Evolutionary conservation across 2,113 vertebrate species (phyloP), one percentile per base, ranked within the genome.

Genomic region (Apodemus sylvaticus): DNA sequence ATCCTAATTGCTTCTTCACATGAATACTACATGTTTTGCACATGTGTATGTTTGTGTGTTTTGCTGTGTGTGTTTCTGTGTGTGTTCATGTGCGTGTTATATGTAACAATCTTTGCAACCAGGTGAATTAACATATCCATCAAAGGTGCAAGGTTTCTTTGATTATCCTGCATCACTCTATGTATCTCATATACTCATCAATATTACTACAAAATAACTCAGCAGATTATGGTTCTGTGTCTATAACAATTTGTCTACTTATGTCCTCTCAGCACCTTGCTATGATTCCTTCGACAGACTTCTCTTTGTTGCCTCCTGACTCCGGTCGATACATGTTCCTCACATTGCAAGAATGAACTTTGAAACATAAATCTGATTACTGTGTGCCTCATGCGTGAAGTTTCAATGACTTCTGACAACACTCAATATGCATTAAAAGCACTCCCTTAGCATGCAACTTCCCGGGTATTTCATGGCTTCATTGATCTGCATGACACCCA

Each of bases 361-460:
- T 76, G 91, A 96, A 97, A 90, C 89, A 17, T 90, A 74, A 85
- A 76, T 76, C 36, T 89, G 19, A 53, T 91, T 94, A 76, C 36
- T 4, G 14, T 34, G 12, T 74, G 68, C 24, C 22, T 85, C 48
- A 85, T 70, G n/a, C 42, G 8, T 78, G 76, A 96, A 86, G 55
- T 90, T 96, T 92, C 51, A 71, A 29, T 83, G 39, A 90, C 17
- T 66, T 78, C 70, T 20, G 22, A n/a, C 39, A 77, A 45, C 22
- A 92, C 22, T 94, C 94, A 86, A 53, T 90, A 36, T 62, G 29
- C 48, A 68, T 48, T 39, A 53, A 92, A 95, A 91, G 48, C 7
- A 76, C 51, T 31, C 16, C 20, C 51, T 89, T 91, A 87, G 1
- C 82, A 74, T 91, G n/a, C 39, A 70, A n/a, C 39, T 91, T 92